Conservation (phyloP, 2,888 invertebrate genomes). For the Congeria kusceri region DNA sequence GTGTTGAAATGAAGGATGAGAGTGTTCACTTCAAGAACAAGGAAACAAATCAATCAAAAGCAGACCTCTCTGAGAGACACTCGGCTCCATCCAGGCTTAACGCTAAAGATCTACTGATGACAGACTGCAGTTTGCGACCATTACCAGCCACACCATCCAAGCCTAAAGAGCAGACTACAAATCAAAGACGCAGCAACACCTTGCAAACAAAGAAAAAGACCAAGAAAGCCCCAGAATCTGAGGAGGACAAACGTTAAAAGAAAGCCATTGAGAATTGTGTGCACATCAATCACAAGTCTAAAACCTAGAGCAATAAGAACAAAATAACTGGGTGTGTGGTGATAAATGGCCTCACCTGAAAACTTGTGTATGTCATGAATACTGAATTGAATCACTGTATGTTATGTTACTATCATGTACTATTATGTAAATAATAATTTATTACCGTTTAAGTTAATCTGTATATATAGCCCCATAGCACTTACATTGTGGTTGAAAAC, state of each 20-base stretch:
- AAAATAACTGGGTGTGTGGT: no score
- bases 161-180: constrained; percentile 10
- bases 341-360: no score
- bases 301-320: background rate
- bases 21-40: background rate
- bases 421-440: no score
- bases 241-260: no score
- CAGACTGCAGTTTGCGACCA: constrained; percentile 45
- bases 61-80: constrained; percentile 41
- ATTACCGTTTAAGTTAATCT: no score
- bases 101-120: constrained; percentile 39
- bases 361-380: no score
- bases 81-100: constrained; percentile 63
- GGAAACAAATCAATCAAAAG: constrained; percentile 19
- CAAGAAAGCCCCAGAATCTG: background rate
- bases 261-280: no score
- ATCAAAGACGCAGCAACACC: constrained; percentile 24
- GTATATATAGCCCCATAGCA: no score
- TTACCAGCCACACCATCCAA: constrained; percentile 53
- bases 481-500: no score
- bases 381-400: no score
- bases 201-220: constrained; percentile 28
- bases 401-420: no score
- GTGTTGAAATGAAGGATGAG: background rate
- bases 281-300: no score